A percentile compares a stretch with the other conserved stretches of the same genome.
phyloP scores from a whole-genome alignment of 2,113 vertebrate genomes.

The Indicator maculatus region DNA sequence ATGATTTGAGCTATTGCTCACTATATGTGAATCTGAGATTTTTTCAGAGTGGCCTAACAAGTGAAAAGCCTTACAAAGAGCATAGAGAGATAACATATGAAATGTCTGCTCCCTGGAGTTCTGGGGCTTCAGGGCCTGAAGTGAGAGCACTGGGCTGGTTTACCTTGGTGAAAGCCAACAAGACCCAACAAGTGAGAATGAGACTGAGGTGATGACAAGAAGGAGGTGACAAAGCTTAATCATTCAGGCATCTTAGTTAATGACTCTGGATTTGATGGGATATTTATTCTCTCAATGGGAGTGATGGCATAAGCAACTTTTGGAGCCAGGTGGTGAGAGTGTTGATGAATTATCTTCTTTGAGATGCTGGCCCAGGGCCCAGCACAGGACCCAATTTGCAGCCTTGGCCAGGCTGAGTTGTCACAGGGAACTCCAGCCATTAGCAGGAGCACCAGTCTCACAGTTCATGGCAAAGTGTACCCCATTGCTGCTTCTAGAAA shows the following conservation, averaged over 20 bases:
- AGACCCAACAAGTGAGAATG: not conserved
- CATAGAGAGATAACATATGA: no score
- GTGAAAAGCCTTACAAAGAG: fast-evolving
- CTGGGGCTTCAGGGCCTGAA: fast-evolving
- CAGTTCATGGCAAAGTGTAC: fast-evolving
- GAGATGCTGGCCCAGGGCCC: not conserved
- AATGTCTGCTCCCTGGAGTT: fast-evolving
- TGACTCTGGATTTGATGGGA: not conserved
- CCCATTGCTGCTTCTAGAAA: not conserved
- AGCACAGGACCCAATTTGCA: fast-evolving
- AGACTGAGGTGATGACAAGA: not conserved
- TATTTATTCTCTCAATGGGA: not conserved
- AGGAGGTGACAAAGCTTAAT: not conserved
- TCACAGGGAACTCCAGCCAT: fast-evolving
- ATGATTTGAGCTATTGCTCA: not conserved
- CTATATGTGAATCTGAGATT: fast-evolving
- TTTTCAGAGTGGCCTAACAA: not conserved
- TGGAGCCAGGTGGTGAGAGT: not conserved
- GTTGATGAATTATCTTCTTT: not conserved
- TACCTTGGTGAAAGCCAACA: not conserved
- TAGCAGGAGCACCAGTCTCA: fast-evolving
- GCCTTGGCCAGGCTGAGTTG: not conserved
- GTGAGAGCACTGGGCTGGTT: no score
- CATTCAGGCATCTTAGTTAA: not conserved
- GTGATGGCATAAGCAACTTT: not conserved